These are phyloP conservation scores for Lacanobia oleracea DNA, from an alignment of 2,888 invertebrate genomes.

Conservation along the genomic window DNA sequence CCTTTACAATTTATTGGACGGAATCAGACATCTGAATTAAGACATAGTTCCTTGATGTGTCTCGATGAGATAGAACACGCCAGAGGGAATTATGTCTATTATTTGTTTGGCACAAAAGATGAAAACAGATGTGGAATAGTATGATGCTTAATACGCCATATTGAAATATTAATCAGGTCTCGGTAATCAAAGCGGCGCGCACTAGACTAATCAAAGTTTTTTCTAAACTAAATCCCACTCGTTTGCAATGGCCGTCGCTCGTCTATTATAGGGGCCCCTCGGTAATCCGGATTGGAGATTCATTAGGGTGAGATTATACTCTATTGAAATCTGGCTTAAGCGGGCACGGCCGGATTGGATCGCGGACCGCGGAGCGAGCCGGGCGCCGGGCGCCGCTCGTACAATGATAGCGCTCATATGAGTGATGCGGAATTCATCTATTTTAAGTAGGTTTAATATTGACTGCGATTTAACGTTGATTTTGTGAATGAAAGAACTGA, in stretches of 20 bases:
- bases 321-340: slow-evolving; percentile 90
- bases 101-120: slow-evolving; percentile 36
- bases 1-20: slow-evolving; percentile 87
- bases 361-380: slow-evolving; percentile 62
- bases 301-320: slow-evolving; percentile 91
- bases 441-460: slow-evolving; percentile 53
- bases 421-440: slow-evolving; percentile 51
- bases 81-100: slow-evolving; percentile 34
- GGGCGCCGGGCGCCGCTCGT: slow-evolving; percentile 47
- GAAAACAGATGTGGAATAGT: slow-evolving; percentile 39
- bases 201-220: slow-evolving; percentile 86
- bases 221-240: slow-evolving; percentile 84
- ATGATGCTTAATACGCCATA: neutral
- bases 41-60: slow-evolving; percentile 66
- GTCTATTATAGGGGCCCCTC: slow-evolving; percentile 84
- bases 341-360: slow-evolving; percentile 77
- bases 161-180: slow-evolving; percentile 51
- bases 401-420: slow-evolving; percentile 55
- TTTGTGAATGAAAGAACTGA: slow-evolving; percentile 5
- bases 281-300: slow-evolving; percentile 90
- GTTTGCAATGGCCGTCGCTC: slow-evolving; percentile 83
- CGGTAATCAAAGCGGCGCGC: slow-evolving; percentile 62
- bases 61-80: slow-evolving; percentile 36
- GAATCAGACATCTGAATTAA: slow-evolving; percentile 82
- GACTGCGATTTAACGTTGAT: slow-evolving; percentile 28